A percentile compares a stretch with the other conserved stretches of the same genome.
Conservation (phyloP, 2,797 vertebrate genomes). For the Phalloptychus januarius region DNA sequence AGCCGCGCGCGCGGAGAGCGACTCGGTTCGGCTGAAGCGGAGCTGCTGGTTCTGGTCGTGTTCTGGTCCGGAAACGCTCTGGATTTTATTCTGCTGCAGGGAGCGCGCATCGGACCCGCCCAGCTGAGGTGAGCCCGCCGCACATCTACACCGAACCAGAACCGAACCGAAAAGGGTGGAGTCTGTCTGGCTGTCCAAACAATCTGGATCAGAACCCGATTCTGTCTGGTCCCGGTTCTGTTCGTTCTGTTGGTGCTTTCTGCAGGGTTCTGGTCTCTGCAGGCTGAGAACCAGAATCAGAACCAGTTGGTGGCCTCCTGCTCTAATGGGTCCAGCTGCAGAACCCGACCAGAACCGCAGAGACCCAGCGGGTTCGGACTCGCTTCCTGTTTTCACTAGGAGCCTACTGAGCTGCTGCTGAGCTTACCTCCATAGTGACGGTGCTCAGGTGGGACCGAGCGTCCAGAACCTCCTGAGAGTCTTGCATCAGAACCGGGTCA, state of each 20-base stretch:
- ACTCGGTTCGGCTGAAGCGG: constrained; percentile 3
- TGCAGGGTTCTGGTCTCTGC: not conserved
- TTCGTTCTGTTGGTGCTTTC: not conserved
- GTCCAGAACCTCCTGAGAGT: not conserved
- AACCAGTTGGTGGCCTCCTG: not conserved
- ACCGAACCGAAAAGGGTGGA: not conserved
- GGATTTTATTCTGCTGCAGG: constrained; percentile 4
- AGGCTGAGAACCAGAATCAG: not conserved
- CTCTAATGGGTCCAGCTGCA: not conserved
- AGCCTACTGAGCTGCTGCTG: not conserved
- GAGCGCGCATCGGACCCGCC: constrained; percentile 53
- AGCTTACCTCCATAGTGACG: not conserved
- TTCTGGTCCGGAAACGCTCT: not conserved
- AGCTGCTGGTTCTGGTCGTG: not conserved
- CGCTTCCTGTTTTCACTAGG: not conserved
- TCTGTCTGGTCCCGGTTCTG: not conserved
- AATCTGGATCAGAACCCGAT: not conserved
- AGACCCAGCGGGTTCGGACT: not conserved
- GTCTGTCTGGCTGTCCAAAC: not conserved
- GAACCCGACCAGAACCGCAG: not conserved
- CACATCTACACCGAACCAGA: not conserved
- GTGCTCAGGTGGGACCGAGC: not conserved
- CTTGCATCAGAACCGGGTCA: not conserved
- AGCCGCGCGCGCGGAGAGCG: constrained; percentile 3
- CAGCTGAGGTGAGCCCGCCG: constrained; percentile 52